These are phyloP conservation scores for Diprion similis DNA, from an alignment of 1,140 invertebrate genomes.

Conservation along the genomic window DNA sequence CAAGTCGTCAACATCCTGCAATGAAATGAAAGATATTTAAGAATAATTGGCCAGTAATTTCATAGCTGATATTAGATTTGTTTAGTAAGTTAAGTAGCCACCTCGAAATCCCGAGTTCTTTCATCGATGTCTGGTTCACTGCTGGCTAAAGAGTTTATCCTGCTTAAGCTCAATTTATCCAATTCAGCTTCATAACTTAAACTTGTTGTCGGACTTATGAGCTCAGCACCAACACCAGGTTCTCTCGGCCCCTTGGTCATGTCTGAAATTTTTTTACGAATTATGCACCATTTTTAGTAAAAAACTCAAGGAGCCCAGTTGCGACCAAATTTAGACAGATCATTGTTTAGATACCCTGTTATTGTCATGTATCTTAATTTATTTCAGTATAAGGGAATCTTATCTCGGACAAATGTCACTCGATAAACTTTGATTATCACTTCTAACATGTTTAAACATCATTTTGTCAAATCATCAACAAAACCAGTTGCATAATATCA, in stretches of 20 bases:
- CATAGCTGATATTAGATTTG: not conserved
- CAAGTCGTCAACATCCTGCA: conserved; percentile 42
- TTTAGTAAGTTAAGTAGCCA: conserved; percentile 29
- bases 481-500: too few species aligned
- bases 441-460: too few species aligned
- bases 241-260: conserved; percentile 73
- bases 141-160: conserved; percentile 45
- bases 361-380: too few species aligned
- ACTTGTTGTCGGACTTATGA: conserved; percentile 61
- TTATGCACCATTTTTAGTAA: not conserved
- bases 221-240: conserved; percentile 89
- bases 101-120: conserved; percentile 46
- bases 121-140: conserved; percentile 43
- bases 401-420: too few species aligned
- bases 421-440: too few species aligned
- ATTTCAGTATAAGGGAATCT: too few species aligned
- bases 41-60: conserved; percentile 1
- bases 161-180: conserved; percentile 42
- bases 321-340: too few species aligned
- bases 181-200: conserved; percentile 46
- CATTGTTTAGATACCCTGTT: too few species aligned
- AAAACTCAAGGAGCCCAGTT: too few species aligned
- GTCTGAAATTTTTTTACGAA: conserved; percentile 35
- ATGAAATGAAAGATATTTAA: conserved; percentile 19
- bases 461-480: too few species aligned